Evolutionary conservation across 2,888 invertebrate species (phyloP).

Genomic region (Coleophora deauratella): DNA sequence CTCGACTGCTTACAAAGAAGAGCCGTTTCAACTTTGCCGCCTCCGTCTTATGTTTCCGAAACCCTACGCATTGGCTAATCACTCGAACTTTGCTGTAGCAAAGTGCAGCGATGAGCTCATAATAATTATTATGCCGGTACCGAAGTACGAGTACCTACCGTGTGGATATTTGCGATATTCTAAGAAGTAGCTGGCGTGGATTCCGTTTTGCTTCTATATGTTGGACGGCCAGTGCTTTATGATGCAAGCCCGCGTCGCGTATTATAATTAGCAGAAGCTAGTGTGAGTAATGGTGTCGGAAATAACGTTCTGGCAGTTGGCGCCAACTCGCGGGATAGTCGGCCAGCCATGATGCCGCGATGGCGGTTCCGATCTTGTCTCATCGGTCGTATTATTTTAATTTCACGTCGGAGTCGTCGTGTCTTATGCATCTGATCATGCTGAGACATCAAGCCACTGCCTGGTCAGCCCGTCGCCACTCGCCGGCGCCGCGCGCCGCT

Average conservation of each 20-base stretch:
- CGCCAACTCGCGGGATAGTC: constrained; percentile 42
- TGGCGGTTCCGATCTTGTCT: too few relatives aligned
- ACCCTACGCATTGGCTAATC: constrained; percentile 3
- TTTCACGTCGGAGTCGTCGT: too few relatives aligned
- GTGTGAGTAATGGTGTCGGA: constrained; percentile 71
- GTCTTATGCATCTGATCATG: too few relatives aligned
- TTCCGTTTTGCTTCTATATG: constrained; percentile 17
- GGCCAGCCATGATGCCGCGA: constrained; percentile 7
- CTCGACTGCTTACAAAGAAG: constrained; percentile 41
- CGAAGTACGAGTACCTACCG: background rate
- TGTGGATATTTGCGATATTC: background rate
- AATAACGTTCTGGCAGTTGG: constrained; percentile 66
- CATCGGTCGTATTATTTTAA: too few relatives aligned
- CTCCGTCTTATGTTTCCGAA: constrained; percentile 53
- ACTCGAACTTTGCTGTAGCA: constrained; percentile 1
- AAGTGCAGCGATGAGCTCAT: background rate
- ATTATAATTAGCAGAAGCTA: constrained; percentile 70
- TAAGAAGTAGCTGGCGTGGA: background rate
- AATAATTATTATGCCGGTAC: background rate
- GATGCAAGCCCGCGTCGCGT: constrained; percentile 43
- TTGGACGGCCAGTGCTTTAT: constrained; percentile 44
- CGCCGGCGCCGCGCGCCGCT: constrained; percentile 15
- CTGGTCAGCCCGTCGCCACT: constrained; percentile 12
- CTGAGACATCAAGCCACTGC: constrained; percentile 19
- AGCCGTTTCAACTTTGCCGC: constrained; percentile 42